Evolutionary conservation across 2,113 vertebrate genomes (phyloP).

Genomic region (Engystomops pustulosus): DNA sequence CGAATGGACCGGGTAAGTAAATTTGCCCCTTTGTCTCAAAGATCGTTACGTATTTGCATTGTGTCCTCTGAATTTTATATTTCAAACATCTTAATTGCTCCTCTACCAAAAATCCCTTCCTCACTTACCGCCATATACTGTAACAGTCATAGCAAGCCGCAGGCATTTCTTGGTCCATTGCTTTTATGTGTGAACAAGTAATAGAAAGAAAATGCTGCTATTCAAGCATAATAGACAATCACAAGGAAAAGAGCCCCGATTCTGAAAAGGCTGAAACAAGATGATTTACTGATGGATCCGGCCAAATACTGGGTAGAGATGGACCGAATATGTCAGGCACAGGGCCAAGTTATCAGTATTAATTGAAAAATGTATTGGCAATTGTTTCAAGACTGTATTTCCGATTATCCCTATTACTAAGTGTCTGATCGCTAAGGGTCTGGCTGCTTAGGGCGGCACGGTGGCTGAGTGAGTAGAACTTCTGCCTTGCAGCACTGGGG

Average conservation of each 20-base stretch:
- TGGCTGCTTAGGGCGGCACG: too few relatives aligned
- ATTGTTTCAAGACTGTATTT: too few relatives aligned
- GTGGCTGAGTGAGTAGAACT: too few relatives aligned
- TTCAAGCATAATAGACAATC: constrained; percentile 43
- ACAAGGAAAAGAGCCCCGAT: constrained; percentile 16
- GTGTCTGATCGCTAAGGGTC: too few relatives aligned
- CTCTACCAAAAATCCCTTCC: constrained; percentile 1
- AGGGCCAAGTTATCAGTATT: too few relatives aligned
- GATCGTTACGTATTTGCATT: not conserved
- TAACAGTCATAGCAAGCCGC: constrained; percentile 48
- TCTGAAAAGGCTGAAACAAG: not conserved
- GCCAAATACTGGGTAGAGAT: too few relatives aligned
- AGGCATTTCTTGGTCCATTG: constrained; percentile 45
- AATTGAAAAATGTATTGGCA: too few relatives aligned
- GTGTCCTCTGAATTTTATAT: not conserved
- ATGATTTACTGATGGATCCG: not conserved
- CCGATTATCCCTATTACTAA: too few relatives aligned
- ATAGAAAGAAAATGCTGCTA: constrained; percentile 13
- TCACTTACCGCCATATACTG: not conserved
- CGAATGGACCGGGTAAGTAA: too few relatives aligned
- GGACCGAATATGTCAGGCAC: too few relatives aligned
- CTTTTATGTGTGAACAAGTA: constrained; percentile 32
- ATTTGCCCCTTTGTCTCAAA: too few relatives aligned
- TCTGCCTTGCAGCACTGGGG: too few relatives aligned
- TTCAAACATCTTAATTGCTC: constrained; percentile 17